These are phyloP conservation scores for Temnothorax curvispinosus DNA, from an alignment of 1,140 invertebrate genomes.

Conservation along the genomic window DNA sequence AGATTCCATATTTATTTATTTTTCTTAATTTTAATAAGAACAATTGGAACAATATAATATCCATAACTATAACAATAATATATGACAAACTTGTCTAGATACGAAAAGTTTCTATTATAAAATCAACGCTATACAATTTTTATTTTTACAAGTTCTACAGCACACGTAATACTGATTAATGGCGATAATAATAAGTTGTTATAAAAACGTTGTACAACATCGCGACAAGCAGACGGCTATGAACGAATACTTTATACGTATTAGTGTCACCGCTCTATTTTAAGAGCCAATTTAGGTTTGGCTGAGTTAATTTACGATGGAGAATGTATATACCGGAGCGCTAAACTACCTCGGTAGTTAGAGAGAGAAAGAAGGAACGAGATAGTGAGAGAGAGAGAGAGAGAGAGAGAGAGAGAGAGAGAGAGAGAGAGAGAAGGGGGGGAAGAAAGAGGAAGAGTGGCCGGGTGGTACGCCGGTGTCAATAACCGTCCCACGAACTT, in stretches of 20 bases:
- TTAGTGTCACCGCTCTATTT: constrained; percentile 28
- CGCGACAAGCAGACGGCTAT: constrained; percentile 7
- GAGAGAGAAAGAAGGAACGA: neutral
- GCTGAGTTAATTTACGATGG: constrained; percentile 52
- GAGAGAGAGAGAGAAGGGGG: neutral
- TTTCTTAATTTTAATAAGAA: neutral
- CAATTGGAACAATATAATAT: neutral
- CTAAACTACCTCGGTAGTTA: constrained; percentile 38
- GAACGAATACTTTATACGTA: constrained; percentile 44
- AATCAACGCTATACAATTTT: neutral
- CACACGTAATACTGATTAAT: neutral
- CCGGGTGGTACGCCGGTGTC: constrained; percentile 44
- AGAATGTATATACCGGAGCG: constrained; percentile 14
- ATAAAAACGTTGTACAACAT: neutral
- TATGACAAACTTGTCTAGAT: neutral
- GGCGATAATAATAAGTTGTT: neutral
- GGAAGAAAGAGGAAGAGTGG: constrained; percentile 10
- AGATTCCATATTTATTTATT: neutral
- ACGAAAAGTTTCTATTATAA: neutral
- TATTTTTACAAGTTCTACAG: neutral
- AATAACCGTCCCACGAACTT: constrained; percentile 68
- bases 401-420: neutral
- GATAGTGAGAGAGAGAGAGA: neutral
- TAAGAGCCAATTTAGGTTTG: constrained; percentile 50
- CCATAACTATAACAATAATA: neutral